These are phyloP conservation scores for Morpho deidamia DNA, from an alignment of 2,888 invertebrate genomes.

Conservation along the genomic window DNA sequence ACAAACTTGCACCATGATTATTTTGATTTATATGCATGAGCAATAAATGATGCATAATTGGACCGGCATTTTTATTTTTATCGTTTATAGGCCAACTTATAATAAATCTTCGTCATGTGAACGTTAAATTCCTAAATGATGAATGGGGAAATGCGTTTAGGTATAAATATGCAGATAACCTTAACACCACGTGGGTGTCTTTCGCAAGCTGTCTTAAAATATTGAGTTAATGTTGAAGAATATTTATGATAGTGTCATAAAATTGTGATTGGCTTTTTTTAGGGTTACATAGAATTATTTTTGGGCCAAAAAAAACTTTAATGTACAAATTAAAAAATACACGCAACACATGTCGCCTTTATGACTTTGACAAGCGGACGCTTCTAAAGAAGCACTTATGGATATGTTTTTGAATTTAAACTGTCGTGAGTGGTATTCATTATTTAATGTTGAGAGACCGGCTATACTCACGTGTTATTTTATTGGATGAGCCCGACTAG, in stretches of 20 bases:
- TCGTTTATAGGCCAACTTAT: conserved; percentile 40
- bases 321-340: too few relatives aligned
- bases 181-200: conserved; percentile 8
- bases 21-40: conserved; percentile 70
- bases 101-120: conserved; percentile 58
- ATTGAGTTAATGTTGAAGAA: neutral
- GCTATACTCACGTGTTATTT: too few relatives aligned
- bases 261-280: neutral
- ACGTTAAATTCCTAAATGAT: conserved; percentile 32
- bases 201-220: conserved; percentile 4
- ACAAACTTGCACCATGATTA: conserved; percentile 45
- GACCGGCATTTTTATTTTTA: conserved; percentile 48
- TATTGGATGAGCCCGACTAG: too few relatives aligned
- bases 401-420: too few relatives aligned
- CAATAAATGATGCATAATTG: conserved; percentile 66
- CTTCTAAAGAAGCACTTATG: too few relatives aligned
- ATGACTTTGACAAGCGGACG: too few relatives aligned
- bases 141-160: conserved; percentile 27
- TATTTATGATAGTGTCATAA: conserved; percentile 1
- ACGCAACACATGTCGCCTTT: too few relatives aligned
- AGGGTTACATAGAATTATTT: too few relatives aligned
- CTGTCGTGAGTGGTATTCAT: too few relatives aligned
- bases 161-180: conserved; percentile 20
- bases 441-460: too few relatives aligned
- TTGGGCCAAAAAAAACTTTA: too few relatives aligned